Evolutionary conservation across 2,888 invertebrate genomes (phyloP), one percentile per base, ranked within the genome.

Genomic region (Fragum sueziense): DNA sequence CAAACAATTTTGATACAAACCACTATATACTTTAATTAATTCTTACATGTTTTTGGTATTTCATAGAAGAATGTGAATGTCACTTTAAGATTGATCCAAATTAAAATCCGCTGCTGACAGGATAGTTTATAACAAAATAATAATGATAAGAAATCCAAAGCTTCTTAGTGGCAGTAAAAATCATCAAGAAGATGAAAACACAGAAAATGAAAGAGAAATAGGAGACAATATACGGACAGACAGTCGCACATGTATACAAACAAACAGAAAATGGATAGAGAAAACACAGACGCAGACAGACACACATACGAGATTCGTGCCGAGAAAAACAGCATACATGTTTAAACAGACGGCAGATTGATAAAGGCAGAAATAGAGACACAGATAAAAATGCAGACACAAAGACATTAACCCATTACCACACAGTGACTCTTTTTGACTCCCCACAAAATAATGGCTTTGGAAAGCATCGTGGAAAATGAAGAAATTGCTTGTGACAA

Each of bases 401-500:
- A 11, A n/a, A n/a, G n/a, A n/a, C n/a, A n/a, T n/a, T n/a, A n/a
- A n/a, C n/a, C n/a, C n/a, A n/a, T n/a, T n/a, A n/a, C n/a, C n/a
- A n/a, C n/a, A n/a, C n/a, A n/a, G n/a, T n/a, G n/a, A n/a, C n/a
- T n/a, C n/a, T n/a, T n/a, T n/a, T n/a, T n/a, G n/a, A n/a, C n/a
- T n/a, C n/a, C n/a, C n/a, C n/a, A n/a, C n/a, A n/a, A n/a, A n/a
- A n/a, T n/a, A n/a, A n/a, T n/a, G n/a, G n/a, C n/a, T n/a, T n/a
- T 57, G 7, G 62, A 62, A 62, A 62, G n/a, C 31, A 34, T 14
- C n/a, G 4, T 62, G 33, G 22, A 9, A 33, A 62, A 33, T n/a
- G 33, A 33, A 62, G 62, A 62, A 62, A 62, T 22, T 62, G 33
- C 33, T 34, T n/a, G 1, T 62, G 4, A 62, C 62, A n/a, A 62